Percentiles rank a stretch among this genome's conserved stretches.
These are phyloP conservation scores for Albula glossodonta DNA, from an alignment of 2,113 vertebrate species.

Conservation along the genomic window DNA sequence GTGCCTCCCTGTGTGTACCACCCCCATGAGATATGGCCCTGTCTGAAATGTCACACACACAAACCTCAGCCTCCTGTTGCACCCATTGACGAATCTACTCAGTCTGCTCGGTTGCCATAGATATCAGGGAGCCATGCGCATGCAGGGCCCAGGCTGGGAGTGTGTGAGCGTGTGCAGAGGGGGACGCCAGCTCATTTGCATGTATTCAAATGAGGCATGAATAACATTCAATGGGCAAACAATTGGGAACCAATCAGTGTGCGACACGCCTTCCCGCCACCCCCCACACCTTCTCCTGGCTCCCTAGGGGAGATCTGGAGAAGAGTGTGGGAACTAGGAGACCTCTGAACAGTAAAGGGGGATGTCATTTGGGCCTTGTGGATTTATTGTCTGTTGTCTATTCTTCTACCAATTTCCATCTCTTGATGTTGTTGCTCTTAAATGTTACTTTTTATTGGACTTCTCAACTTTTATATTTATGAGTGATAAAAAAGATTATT, in stretches of 20 bases:
- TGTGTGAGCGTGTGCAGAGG: conserved; percentile 26
- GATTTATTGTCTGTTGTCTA: conserved; percentile 61
- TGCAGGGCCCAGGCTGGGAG: conserved; percentile 44
- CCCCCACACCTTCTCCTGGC: conserved; percentile 54
- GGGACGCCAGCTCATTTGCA: conserved; percentile 65
- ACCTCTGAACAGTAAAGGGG: conserved; percentile 53
- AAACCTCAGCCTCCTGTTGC: conserved; percentile 43
- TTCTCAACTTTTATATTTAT: too few relatives aligned
- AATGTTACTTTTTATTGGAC: not conserved
- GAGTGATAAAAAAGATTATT: not conserved
- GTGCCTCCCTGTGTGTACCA: not conserved
- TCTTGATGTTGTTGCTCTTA: not conserved
- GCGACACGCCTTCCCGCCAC: conserved; percentile 44
- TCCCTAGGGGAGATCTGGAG: conserved; percentile 55
- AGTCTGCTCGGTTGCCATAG: conserved; percentile 57
- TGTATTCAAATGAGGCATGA: conserved; percentile 72
- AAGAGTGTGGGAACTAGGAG: conserved; percentile 70
- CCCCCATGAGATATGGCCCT: conserved; percentile 29
- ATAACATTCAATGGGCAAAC: conserved; percentile 58
- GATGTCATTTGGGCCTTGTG: conserved; percentile 55
- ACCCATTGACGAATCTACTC: conserved; percentile 56
- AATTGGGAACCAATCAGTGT: conserved; percentile 62
- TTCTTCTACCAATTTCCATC: conserved; percentile 53
- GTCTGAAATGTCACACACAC: conserved; percentile 51
- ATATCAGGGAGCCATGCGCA: conserved; percentile 26